These are phyloP conservation scores for western clawed frog (Xenopus tropicalis) DNA, from an alignment of 2,113 vertebrate species.

Conservation along the genomic window UCB_Xtro_10.0 CM004446.2:101055001-101055500, in stretches of 20 bases:
- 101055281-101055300: not conserved
- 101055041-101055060: conserved; percentile 63
- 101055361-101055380: no score
- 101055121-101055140: conserved; percentile 40
- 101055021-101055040: conserved; percentile 96
- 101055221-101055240: conserved; percentile 24
- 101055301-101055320: not conserved
- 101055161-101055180: conserved; percentile 18
- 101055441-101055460: no score
- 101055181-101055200: conserved; percentile 15
- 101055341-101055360: no score
- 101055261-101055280: not conserved
- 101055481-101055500: no score
- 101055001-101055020: conserved; percentile 56
- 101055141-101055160: conserved; percentile 22
- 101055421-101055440: no score
- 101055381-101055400: no score
- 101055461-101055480: no score
- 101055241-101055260: conserved; percentile 30
- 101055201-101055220: conserved; percentile 26
- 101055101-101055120: conserved; percentile 25
- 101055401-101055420: no score
- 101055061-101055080: conserved; percentile 45
- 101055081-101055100: conserved; percentile 34
- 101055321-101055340: not conserved